Evolutionary conservation across 2,888 invertebrate genomes (phyloP).

Genomic region (Celastrina argiolus): DNA sequence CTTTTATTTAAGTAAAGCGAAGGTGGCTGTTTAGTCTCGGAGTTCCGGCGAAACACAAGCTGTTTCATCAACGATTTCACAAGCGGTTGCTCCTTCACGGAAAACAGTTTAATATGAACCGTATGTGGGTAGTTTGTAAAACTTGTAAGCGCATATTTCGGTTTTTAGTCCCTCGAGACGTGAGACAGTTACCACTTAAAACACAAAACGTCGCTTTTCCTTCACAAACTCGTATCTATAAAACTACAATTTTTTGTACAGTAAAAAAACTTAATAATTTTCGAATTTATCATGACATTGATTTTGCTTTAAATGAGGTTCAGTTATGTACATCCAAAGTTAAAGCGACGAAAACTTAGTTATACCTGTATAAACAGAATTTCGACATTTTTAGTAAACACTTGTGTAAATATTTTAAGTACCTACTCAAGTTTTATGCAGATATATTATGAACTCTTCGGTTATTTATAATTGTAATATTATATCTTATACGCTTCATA

Average conservation of each 20-base stretch:
- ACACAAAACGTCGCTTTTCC: background rate
- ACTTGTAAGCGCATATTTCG: background rate
- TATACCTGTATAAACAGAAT: background rate
- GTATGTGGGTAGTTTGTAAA: background rate
- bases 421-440: too few relatives aligned
- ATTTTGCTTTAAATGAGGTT: too few relatives aligned
- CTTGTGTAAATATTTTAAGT: too few relatives aligned
- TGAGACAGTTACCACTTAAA: background rate
- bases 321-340: too few relatives aligned
- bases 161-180: constrained; percentile 1
- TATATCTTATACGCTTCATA: too few relatives aligned
- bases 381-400: background rate
- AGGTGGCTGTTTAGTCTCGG: background rate
- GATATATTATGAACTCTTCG: too few relatives aligned
- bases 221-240: too few relatives aligned
- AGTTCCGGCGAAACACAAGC: background rate
- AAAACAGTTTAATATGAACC: constrained; percentile 1
- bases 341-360: too few relatives aligned
- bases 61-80: background rate
- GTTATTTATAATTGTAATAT: too few relatives aligned
- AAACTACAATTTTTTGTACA: too few relatives aligned
- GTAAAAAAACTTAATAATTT: too few relatives aligned
- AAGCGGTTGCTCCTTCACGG: background rate
- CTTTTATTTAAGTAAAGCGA: background rate
- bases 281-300: too few relatives aligned